Evolutionary conservation across 2,113 vertebrate species (phyloP), one percentile per base, ranked within the genome.

Genomic region (Aix galericulata): DNA sequence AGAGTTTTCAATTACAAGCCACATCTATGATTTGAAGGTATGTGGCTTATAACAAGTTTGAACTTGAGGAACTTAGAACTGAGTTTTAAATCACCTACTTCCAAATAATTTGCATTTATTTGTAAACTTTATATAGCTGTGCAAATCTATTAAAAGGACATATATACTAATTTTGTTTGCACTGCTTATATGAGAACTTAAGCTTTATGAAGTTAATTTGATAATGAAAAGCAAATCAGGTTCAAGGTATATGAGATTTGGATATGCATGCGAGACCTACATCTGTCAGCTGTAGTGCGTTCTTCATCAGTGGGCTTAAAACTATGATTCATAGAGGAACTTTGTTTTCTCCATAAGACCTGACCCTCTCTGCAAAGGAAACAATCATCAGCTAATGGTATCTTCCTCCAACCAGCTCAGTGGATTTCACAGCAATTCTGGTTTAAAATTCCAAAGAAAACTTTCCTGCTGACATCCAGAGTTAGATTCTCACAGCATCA

Each of bases 141-240:
- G 73, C 66, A 92, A 89, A 56, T 75, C 46, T 67, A 0, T 81
- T 86, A 27, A 83, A 77, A 81, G 46, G 12, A 71, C 55, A 40
- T 2, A 3, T 69, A 71, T 32, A 38, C 50, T 85, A 75, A 84
- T 60, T 27, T 55, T 89, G 50, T 60, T 91, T 84, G 75, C 18
- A 55, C 16, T 73, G 59, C 22, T 82, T 90, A 4, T 52, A 31
- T 69, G 74, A 69, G 52, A 89, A 34, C 26, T 94, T 63, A 82
- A 69, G 32, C 7, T 58, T 86, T 83, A 58, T 90, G 80, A 63
- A 80, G 90, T 90, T 90, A 69, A 53, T 88, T 58, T 88, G 36
- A 58, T 88, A 59, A 48, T 23, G 27, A 55, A 86, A 91, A 66
- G 91, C 83, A 88, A 80, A 83, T 86, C 68, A 81, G 36, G 88